Conservation (phyloP, 2,888 invertebrate species). For the Machimus atricapillus region DNA sequence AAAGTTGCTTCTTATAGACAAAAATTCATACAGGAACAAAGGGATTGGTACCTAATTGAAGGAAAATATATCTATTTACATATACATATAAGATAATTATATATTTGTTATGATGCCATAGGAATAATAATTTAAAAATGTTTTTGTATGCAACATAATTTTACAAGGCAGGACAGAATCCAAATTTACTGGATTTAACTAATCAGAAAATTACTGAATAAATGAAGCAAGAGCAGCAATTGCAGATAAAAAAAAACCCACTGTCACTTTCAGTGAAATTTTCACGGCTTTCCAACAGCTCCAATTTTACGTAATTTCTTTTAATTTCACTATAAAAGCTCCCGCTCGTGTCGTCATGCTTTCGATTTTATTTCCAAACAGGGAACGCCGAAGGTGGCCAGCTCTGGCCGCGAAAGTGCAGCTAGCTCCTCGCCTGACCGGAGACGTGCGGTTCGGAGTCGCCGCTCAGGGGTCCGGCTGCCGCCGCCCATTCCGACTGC, state of each 20-base stretch:
- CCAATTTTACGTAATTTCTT: constrained; percentile 29
- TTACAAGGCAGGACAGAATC: too few relatives aligned
- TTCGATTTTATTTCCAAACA: background rate
- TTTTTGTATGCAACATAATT: background rate
- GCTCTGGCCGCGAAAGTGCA: background rate
- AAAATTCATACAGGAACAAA: too few relatives aligned
- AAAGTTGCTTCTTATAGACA: too few relatives aligned
- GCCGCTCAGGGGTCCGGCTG: background rate
- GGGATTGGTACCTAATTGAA: too few relatives aligned
- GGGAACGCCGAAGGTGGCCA: background rate
- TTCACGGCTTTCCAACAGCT: constrained; percentile 17
- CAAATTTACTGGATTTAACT: too few relatives aligned
- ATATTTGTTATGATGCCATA: too few relatives aligned
- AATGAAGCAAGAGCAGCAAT: background rate
- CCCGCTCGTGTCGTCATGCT: background rate
- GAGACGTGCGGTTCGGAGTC: background rate
- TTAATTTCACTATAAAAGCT: constrained; percentile 13
- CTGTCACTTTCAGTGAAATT: background rate
- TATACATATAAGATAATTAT: too few relatives aligned
- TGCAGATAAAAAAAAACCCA: background rate
- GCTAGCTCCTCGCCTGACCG: background rate
- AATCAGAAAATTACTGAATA: background rate
- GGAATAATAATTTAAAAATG: too few relatives aligned
- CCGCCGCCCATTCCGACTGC: background rate
- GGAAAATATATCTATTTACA: too few relatives aligned